Percentiles rank a stretch among this genome's conserved stretches.
Conservation (phyloP, 2,113 vertebrate genomes). For the Saguinus imperator region DNA sequence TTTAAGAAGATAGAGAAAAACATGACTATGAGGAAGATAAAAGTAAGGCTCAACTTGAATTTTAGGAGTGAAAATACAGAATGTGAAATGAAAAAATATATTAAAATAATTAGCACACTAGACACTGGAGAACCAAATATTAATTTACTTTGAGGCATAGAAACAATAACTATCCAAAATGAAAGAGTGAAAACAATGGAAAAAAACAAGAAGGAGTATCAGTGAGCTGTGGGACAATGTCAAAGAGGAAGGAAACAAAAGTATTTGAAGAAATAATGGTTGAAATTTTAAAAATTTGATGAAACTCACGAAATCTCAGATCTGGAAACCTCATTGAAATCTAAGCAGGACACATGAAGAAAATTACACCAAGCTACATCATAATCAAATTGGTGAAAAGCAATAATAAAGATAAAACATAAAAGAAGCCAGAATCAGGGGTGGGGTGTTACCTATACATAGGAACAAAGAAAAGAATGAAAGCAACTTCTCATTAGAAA, state of each 20-base stretch:
- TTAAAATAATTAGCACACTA: neutral
- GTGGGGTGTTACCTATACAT: too few relatives aligned
- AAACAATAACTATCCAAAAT: neutral
- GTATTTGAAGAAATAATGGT: neutral
- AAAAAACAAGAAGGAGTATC: neutral
- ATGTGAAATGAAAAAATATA: neutral
- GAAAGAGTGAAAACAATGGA: neutral
- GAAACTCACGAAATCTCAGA: neutral
- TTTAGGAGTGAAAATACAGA: neutral
- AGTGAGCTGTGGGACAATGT: neutral
- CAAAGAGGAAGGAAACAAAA: neutral
- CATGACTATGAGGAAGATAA: neutral
- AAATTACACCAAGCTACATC: neutral
- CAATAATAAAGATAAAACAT: neutral
- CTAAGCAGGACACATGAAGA: neutral
- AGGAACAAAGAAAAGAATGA: neutral
- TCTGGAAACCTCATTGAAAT: neutral
- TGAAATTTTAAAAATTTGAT: neutral
- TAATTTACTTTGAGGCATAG: neutral
- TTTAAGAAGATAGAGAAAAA: neutral
- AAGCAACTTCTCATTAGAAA: neutral
- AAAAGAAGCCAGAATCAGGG: neutral
- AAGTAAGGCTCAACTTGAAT: neutral
- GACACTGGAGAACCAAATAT: neutral
- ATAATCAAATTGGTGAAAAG: neutral